Percentiles rank a stretch among this genome's conserved stretches.
These are phyloP conservation scores for Aleiodes sp. DNA, from an alignment of 1,140 invertebrate species.

Conservation along the genomic window DNA sequence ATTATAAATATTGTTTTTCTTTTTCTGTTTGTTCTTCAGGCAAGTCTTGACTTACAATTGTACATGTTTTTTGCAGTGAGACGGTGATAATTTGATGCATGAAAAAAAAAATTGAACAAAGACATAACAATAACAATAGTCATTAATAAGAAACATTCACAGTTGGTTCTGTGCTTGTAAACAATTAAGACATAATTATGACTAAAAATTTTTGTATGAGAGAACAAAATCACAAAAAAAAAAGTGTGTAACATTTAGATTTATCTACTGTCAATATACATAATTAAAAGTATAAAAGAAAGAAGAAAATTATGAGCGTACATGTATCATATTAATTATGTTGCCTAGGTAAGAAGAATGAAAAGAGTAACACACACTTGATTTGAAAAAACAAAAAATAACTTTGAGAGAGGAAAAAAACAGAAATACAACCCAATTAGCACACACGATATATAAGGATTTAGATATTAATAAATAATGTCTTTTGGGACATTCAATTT, in stretches of 20 bases:
- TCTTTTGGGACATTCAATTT: conserved; percentile 55
- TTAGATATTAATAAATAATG: conserved; percentile 58
- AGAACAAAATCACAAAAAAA: conserved; percentile 33
- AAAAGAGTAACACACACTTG: conserved; percentile 39
- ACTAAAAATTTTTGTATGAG: conserved; percentile 50
- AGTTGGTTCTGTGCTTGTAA: conserved; percentile 13
- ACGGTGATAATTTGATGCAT: neutral
- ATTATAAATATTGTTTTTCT: neutral
- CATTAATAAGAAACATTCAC: conserved; percentile 16
- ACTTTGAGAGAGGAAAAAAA: neutral
- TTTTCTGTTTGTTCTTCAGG: neutral
- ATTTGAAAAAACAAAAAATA: conserved; percentile 38
- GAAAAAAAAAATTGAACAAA: neutral
- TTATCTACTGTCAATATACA: conserved; percentile 57
- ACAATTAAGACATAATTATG: conserved; percentile 30
- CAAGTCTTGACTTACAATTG: conserved; percentile 3
- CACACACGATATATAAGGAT: conserved; percentile 55
- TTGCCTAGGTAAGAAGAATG: conserved; percentile 51
- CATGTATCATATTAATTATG: conserved; percentile 58
- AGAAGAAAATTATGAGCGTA: conserved; percentile 55
- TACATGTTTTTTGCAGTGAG: neutral
- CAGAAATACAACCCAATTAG: conserved; percentile 42
- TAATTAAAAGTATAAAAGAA: conserved; percentile 47
- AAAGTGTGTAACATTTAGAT: conserved; percentile 50
- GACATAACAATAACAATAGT: conserved; percentile 7